These are phyloP conservation scores for Erpobdella octoculata DNA, from an alignment of 2,888 invertebrate genomes.

Conservation along the genomic window DNA sequence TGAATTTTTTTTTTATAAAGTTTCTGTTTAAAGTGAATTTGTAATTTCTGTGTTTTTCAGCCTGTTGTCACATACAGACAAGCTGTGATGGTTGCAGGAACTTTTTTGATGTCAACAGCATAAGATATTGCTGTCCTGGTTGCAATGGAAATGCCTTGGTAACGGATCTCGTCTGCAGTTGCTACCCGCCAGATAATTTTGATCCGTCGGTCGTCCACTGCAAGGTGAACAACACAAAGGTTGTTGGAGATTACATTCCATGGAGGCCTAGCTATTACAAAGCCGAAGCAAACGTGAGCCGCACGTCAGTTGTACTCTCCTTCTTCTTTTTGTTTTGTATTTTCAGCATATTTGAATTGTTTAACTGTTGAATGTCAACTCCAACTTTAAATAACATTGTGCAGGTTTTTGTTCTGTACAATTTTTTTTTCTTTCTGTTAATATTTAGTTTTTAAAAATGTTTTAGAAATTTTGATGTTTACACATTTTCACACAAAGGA, in stretches of 20 bases:
- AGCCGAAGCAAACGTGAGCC: not conserved
- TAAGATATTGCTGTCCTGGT: slow-evolving; percentile 28
- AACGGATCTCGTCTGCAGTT: slow-evolving; percentile 28
- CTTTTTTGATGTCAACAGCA: slow-evolving; percentile 27
- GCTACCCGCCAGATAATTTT: slow-evolving; percentile 5
- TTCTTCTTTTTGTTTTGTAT: too few relatives aligned
- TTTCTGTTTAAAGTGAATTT: not conserved
- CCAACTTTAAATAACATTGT: too few relatives aligned
- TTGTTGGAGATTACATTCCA: slow-evolving; percentile 28
- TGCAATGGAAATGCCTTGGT: slow-evolving; percentile 26
- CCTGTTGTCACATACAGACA: slow-evolving; percentile 30
- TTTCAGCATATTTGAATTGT: too few relatives aligned
- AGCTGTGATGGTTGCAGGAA: slow-evolving; percentile 22
- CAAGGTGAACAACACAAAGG: slow-evolving; percentile 25
- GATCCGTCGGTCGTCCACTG: slow-evolving; percentile 16
- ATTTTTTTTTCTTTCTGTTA: too few relatives aligned
- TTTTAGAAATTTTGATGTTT: too few relatives aligned
- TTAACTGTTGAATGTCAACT: too few relatives aligned
- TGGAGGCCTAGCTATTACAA: slow-evolving; percentile 31
- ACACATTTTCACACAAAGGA: too few relatives aligned
- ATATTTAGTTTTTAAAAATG: too few relatives aligned
- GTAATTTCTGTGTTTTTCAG: slow-evolving; percentile 2
- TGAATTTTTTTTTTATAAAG: not conserved
- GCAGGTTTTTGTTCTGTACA: too few relatives aligned
- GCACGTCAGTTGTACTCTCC: not conserved